phyloP scores from a whole-genome alignment of 2,113 vertebrate genomes.

The Rafetus swinhoei region DNA sequence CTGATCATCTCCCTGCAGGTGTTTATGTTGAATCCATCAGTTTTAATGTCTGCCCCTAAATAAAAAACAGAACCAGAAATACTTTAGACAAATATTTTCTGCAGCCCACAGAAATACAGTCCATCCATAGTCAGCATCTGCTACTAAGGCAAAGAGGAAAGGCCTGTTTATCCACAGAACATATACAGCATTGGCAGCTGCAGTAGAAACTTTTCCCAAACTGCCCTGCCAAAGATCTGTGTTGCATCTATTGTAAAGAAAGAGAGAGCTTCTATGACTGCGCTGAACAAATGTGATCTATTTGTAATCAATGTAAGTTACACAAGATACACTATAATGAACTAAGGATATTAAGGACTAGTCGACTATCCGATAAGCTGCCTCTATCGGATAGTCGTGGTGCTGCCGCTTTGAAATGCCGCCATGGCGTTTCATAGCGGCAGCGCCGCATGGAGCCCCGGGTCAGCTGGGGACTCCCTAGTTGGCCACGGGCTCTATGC shows the following conservation, averaged over 20 bases:
- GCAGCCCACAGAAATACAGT: background rate
- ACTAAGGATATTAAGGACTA: background rate
- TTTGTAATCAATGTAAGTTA: background rate
- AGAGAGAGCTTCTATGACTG: background rate
- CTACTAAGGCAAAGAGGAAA: background rate
- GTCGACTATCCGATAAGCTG: too few relatives aligned
- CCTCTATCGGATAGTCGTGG: too few relatives aligned
- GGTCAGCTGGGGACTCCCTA: too few relatives aligned
- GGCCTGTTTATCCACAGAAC: background rate
- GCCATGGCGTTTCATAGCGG: too few relatives aligned
- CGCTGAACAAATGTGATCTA: background rate
- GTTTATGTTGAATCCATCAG: slow-evolving; percentile 86
- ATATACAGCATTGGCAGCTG: background rate
- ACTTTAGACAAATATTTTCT: background rate
- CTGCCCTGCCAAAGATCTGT: background rate
- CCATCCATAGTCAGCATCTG: background rate
- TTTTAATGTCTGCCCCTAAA: slow-evolving; percentile 89
- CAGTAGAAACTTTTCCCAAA: background rate
- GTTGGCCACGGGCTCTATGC: too few relatives aligned
- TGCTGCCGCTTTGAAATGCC: too few relatives aligned
- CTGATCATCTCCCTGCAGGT: slow-evolving; percentile 90
- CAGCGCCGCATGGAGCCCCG: too few relatives aligned
- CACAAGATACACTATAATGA: background rate
- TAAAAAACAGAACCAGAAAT: slow-evolving; percentile 17
- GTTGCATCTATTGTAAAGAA: background rate